A percentile compares a stretch with the other conserved stretches of the same genome.
Evolutionary conservation across 2,797 vertebrate species (phyloP).

Genomic region (Periophthalmus magnuspinnatus): DNA sequence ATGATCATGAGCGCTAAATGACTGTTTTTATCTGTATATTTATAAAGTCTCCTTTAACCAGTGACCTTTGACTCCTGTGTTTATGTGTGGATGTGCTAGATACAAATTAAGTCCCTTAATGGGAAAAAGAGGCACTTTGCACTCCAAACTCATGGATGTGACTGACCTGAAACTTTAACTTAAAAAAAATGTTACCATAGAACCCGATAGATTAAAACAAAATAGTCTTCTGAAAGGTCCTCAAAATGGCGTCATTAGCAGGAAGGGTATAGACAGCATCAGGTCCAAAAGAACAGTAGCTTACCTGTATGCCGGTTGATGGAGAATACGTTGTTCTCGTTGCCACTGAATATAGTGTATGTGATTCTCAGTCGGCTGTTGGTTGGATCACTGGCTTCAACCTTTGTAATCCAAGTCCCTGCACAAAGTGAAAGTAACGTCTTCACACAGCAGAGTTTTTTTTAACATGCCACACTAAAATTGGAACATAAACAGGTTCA

Average conservation of each 20-base stretch:
- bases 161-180: too few species aligned
- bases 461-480: too few species aligned
- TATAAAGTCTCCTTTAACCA: too few species aligned
- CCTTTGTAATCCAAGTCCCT: constrained; percentile 85
- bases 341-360: constrained; percentile 84
- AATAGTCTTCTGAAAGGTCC: background rate
- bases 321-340: constrained; percentile 80
- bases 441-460: too few species aligned
- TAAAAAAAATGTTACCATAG: background rate
- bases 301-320: constrained; percentile 85
- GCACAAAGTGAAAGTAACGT: constrained; percentile 8
- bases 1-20: too few species aligned
- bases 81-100: too few species aligned
- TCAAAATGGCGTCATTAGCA: background rate
- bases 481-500: too few species aligned
- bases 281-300: constrained; percentile 4
- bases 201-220: background rate
- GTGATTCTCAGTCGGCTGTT: constrained; percentile 69
- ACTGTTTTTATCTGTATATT: too few species aligned
- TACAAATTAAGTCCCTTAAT: too few species aligned
- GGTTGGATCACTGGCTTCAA: constrained; percentile 76
- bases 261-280: background rate
- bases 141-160: too few species aligned
- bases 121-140: too few species aligned
- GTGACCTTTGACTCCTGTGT: too few species aligned